Percentiles rank a stretch among this genome's conserved stretches.
phyloP scores from a whole-genome alignment of 2,113 vertebrate species.

The Nycticryphes semicollaris region DNA sequence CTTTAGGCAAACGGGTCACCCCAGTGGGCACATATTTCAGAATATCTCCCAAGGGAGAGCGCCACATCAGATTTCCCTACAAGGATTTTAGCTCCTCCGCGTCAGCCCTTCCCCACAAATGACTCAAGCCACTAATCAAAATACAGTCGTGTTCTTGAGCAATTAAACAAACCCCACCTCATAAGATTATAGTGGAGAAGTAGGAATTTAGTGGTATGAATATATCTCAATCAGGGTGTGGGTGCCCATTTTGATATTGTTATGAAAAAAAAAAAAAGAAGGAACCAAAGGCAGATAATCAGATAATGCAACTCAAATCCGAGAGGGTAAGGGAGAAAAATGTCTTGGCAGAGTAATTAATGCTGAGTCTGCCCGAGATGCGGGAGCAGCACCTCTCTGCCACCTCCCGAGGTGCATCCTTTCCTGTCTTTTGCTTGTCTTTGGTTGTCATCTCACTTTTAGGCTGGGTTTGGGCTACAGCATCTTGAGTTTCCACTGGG shows the following conservation, averaged over 20 bases:
- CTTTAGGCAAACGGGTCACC: conserved; percentile 31
- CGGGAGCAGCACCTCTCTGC: neutral
- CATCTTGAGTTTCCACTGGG: neutral
- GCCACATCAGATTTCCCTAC: conserved; percentile 57
- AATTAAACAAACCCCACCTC: conserved; percentile 29
- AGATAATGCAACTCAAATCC: neutral
- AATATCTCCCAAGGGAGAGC: conserved; percentile 35
- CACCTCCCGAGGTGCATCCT: neutral
- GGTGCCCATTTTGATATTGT: neutral
- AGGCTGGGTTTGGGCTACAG: neutral
- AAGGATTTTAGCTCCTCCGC: conserved; percentile 54
- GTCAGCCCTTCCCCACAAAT: conserved; percentile 52
- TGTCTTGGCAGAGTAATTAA: neutral
- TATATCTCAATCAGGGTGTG: neutral
- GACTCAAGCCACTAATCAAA: conserved; percentile 59
- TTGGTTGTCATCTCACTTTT: neutral
- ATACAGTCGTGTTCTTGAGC: conserved; percentile 44
- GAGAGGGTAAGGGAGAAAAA: neutral
- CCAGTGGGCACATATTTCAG: conserved; percentile 53
- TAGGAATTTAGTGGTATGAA: neutral
- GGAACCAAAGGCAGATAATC: neutral
- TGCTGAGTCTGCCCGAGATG: neutral
- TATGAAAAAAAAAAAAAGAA: neutral
- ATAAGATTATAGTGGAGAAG: neutral
- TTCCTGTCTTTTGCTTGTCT: neutral